Evolutionary conservation across 92 coral and sea anemone species (phyloP).

Genomic region (Chrysogorgia sp.): DNA sequence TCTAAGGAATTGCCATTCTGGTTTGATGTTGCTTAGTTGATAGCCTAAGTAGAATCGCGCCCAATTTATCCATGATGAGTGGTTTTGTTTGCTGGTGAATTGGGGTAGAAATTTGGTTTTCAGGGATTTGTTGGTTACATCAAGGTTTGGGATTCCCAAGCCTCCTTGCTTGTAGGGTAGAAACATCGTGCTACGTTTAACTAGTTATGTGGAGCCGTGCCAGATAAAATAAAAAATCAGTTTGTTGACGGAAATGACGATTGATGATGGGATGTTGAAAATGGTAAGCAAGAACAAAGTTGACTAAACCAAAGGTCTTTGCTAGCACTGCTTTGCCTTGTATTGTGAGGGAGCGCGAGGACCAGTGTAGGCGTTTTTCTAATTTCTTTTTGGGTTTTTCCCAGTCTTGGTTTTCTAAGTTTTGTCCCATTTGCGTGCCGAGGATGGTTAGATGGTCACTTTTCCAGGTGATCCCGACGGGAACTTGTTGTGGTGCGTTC

Average conservation of each 20-base stretch:
- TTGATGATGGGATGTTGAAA: constrained; percentile 32
- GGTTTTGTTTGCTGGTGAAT: too few species aligned
- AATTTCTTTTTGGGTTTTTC: constrained; percentile 12
- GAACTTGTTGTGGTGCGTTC: constrained; percentile 31
- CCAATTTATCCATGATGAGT: too few species aligned
- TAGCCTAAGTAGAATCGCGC: too few species aligned
- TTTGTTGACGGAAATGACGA: not conserved
- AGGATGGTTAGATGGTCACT: constrained; percentile 50
- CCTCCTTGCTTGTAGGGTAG: not conserved
- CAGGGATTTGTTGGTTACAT: too few species aligned
- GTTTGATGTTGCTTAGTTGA: too few species aligned
- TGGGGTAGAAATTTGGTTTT: too few species aligned
- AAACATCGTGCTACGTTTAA: not conserved
- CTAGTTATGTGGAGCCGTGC: not conserved
- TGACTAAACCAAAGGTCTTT: constrained; percentile 35
- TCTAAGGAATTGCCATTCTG: too few species aligned
- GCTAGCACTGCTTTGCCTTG: constrained; percentile 34
- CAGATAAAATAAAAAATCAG: constrained; percentile 20
- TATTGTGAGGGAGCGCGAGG: constrained; percentile 14
- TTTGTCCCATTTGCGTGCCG: constrained; percentile 31
- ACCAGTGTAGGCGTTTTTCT: constrained; percentile 21
- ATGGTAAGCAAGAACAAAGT: constrained; percentile 49
- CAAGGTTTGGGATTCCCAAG: too few species aligned
- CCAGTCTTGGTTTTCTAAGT: constrained; percentile 30
- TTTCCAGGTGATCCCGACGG: constrained; percentile 50